phyloP scores from a whole-genome alignment of 1,140 invertebrate species.

The Melanaphis sacchari region DNA sequence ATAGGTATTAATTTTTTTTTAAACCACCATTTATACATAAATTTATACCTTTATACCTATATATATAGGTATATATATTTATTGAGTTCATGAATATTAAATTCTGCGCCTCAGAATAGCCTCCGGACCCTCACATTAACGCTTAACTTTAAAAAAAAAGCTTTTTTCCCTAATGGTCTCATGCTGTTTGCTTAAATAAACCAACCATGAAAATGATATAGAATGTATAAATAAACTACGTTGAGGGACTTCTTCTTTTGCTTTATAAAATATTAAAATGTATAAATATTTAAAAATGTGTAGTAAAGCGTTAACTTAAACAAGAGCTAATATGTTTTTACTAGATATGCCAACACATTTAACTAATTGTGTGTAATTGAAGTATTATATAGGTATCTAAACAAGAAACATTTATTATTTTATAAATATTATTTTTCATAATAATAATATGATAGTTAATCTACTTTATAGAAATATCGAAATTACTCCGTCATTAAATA shows the following conservation, averaged over 20 bases:
- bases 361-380: not conserved
- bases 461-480: too few relatives aligned
- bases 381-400: not conserved
- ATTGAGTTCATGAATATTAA: constrained; percentile 47
- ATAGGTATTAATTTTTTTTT: constrained; percentile 43
- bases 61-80: not conserved
- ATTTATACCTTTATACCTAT: not conserved
- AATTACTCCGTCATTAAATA: too few relatives aligned
- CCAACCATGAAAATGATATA: constrained; percentile 22
- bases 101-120: constrained; percentile 9
- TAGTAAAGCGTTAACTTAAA: not conserved
- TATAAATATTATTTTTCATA: not conserved
- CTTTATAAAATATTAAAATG: not conserved
- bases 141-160: constrained; percentile 46
- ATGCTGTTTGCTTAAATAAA: constrained; percentile 30
- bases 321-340: not conserved
- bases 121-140: constrained; percentile 18
- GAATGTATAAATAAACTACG: constrained; percentile 32
- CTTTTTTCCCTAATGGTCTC: constrained; percentile 39
- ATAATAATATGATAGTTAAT: too few relatives aligned
- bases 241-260: not conserved
- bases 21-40: constrained; percentile 14
- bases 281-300: not conserved
- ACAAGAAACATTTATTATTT: not conserved
- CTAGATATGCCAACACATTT: not conserved